Evolutionary conservation across 2,113 vertebrate genomes (phyloP), one percentile per base, ranked within the genome.

Genomic region (Nothobranchius furzeri): DNA sequence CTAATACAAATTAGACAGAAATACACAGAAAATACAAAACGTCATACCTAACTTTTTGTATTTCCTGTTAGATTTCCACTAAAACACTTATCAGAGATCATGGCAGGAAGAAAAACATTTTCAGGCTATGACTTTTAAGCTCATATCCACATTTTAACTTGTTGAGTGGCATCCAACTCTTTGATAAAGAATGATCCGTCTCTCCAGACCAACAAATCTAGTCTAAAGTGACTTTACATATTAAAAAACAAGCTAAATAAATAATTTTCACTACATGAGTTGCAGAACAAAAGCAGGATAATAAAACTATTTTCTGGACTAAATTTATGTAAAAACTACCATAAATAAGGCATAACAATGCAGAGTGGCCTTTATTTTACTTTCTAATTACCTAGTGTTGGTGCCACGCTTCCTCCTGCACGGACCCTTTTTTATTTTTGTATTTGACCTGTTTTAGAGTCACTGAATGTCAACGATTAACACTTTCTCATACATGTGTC

Each of bases 321-420:
- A 42, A 13, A 30, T 20, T 24, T 5, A 30, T 35, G 48, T 45
- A 24, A 20, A 35, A 4, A 30, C 12, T 8, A 35, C 12, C 6
- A 35, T 42, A 50, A 37, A 24, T 43, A 48, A 14, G 17, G 35
- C 6, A 45, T 35, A 7, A 36, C 25, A 68, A 12, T 37, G 12
- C 2, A 61, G 9, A 45, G 56, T 15, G 25, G 47, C 2, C 48
- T 52, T 48, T 40, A 51, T 1, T 45, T n/a, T 10, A 64, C 64
- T 68, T 73, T 52, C 60, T 59, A 7, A 48, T 68, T 75, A 54
- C 30, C 40, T 55, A 9, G 68, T 57, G 63, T 50, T 35, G 52
- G 17, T 20, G 43, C 46, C 5, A 1, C n/a, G 61, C 54, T 60
- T 70, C 52, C 17, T 62, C 20, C 30, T 64, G 51, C 56, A 52